Conservation (phyloP, 1,140 invertebrate species). For the Papilio xuthus region DNA sequence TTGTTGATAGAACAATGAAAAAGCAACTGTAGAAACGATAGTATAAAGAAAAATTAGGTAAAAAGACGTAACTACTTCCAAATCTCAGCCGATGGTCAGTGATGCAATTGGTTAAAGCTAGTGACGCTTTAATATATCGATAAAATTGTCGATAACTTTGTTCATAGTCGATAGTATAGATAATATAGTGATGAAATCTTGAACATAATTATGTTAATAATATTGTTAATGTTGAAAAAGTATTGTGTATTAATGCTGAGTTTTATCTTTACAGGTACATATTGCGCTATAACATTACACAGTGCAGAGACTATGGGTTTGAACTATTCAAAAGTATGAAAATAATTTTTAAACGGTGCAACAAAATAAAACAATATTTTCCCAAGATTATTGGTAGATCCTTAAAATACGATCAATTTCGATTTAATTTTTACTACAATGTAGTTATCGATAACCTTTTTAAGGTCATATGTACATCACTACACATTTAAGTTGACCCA, state of each 20-base stretch:
- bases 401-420: too few species aligned
- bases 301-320: neutral
- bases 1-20: conserved; percentile 71
- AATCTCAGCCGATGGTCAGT: conserved; percentile 42
- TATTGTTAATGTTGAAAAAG: neutral
- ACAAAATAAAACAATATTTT: too few species aligned
- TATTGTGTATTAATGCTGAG: neutral
- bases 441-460: neutral
- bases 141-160: conserved; percentile 46
- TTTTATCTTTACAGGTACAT: conserved; percentile 25
- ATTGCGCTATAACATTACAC: neutral
- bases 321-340: neutral
- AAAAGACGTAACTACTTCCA: conserved; percentile 62
- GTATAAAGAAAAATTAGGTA: conserved; percentile 68
- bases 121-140: conserved; percentile 36
- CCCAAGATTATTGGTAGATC: too few species aligned
- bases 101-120: conserved; percentile 40
- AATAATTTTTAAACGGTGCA: neutral
- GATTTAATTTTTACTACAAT: neutral
- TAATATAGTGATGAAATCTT: neutral
- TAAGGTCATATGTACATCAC: conserved; percentile 45
- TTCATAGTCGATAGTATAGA: neutral
- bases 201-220: neutral
- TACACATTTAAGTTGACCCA: conserved; percentile 67
- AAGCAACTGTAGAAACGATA: conserved; percentile 50